Evolutionary conservation across 2,797 vertebrate species (phyloP).

Genomic region (Erethizon dorsatum): DNA sequence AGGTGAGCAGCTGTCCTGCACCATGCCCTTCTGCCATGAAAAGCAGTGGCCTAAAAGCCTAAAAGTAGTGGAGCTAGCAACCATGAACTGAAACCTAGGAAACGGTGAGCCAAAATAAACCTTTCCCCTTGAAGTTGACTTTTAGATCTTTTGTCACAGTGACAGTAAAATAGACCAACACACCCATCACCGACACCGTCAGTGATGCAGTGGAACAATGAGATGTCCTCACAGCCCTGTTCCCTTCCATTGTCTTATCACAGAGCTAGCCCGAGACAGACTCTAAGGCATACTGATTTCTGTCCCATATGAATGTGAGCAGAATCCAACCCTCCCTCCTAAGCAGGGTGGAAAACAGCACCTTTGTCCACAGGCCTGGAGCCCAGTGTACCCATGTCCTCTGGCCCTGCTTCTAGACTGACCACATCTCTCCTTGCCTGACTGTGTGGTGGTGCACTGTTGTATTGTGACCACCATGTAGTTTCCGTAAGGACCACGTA

Average conservation of each 20-base stretch:
- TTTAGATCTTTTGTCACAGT: not conserved
- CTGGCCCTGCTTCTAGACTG: not conserved
- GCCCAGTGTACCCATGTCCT: not conserved
- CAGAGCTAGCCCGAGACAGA: not conserved
- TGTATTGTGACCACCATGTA: not conserved
- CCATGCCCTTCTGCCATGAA: not conserved
- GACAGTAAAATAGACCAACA: not conserved
- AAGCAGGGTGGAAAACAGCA: not conserved
- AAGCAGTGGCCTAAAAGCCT: not conserved
- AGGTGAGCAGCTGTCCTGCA: not conserved
- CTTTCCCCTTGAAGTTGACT: not conserved
- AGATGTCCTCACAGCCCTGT: not conserved
- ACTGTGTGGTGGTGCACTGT: not conserved
- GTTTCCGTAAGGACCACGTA: not conserved
- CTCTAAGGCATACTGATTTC: not conserved
- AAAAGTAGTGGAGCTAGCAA: not conserved
- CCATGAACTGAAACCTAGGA: not conserved
- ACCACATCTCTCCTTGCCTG: not conserved
- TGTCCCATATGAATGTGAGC: not conserved
- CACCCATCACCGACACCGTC: not conserved
- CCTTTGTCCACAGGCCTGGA: not conserved
- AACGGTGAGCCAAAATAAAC: not conserved
- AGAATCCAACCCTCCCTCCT: not conserved
- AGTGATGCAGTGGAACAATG: not conserved
- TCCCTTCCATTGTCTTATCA: not conserved